Conservation (phyloP, 2,797 vertebrate genomes). For the Tenualosa thibaudeaui region DNA sequence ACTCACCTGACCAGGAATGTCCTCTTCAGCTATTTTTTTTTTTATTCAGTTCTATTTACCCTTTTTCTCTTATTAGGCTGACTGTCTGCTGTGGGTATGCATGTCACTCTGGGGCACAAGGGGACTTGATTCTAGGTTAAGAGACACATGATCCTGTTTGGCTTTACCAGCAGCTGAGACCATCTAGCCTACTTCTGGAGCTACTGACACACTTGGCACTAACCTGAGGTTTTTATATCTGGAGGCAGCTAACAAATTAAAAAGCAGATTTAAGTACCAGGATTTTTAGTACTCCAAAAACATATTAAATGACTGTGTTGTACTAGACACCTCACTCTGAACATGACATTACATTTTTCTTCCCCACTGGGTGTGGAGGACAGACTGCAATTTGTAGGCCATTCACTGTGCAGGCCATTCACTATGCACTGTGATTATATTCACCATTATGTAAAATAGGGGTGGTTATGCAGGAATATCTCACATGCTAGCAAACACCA, state of each 20-base stretch:
- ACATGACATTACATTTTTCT: no score
- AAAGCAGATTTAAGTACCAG: no score
- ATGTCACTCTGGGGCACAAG: background rate
- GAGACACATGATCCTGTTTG: background rate
- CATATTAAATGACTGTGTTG: no score
- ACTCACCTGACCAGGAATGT: background rate
- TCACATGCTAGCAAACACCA: no score
- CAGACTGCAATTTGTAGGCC: no score
- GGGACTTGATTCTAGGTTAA: background rate
- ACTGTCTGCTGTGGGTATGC: background rate
- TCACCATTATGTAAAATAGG: no score
- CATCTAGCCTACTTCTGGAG: background rate
- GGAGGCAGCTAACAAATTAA: background rate
- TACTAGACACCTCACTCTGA: no score
- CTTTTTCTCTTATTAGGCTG: background rate
- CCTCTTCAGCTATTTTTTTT: background rate
- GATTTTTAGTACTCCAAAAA: no score
- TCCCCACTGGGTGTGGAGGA: no score
- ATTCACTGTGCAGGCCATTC: no score
- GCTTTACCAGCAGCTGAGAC: background rate
- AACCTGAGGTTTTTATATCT: background rate
- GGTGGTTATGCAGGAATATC: no score
- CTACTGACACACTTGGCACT: background rate
- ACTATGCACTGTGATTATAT: no score
- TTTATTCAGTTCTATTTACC: background rate